Evolutionary conservation across 1,140 invertebrate species (phyloP).

Genomic region (Eulimnadia texana): DNA sequence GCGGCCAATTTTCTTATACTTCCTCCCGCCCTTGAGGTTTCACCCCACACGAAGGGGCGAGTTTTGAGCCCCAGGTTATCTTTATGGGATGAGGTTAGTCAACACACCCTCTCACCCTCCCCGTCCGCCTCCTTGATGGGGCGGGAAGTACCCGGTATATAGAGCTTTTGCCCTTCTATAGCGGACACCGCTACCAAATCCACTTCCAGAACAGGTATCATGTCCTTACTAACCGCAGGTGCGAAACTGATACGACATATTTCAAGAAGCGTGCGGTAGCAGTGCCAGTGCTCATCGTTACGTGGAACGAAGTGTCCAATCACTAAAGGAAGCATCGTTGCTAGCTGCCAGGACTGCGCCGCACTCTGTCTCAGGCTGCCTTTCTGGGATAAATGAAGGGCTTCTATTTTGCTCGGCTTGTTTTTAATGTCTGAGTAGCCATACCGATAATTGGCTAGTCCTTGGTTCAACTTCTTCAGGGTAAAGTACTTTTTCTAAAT

Average conservation of each 20-base stretch:
- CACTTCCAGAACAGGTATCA: constrained; percentile 14
- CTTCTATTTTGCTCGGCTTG: constrained; percentile 10
- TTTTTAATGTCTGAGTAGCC: constrained; percentile 10
- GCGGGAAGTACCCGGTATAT: too few species aligned
- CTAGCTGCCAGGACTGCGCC: constrained; percentile 9
- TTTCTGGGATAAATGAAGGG: background rate
- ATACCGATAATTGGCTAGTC: constrained; percentile 3
- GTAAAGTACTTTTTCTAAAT: constrained; percentile 13
- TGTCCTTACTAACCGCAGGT: background rate
- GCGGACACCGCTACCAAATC: too few species aligned
- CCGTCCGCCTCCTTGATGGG: too few species aligned
- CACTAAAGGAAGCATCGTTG: constrained; percentile 10
- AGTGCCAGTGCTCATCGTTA: constrained; percentile 4
- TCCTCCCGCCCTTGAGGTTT: too few species aligned
- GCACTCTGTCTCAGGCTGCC: constrained; percentile 12
- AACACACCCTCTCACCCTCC: too few species aligned
- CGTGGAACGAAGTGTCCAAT: background rate
- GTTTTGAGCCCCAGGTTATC: too few species aligned
- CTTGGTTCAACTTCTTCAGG: constrained; percentile 10
- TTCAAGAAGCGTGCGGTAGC: constrained; percentile 2
- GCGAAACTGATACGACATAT: constrained; percentile 10
- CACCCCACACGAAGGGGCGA: too few species aligned
- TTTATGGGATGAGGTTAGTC: too few species aligned
- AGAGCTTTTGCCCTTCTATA: too few species aligned
- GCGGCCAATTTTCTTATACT: too few species aligned